Evolutionary conservation across 2,113 vertebrate species (phyloP).

Genomic region (Petaurus breviceps): DNA sequence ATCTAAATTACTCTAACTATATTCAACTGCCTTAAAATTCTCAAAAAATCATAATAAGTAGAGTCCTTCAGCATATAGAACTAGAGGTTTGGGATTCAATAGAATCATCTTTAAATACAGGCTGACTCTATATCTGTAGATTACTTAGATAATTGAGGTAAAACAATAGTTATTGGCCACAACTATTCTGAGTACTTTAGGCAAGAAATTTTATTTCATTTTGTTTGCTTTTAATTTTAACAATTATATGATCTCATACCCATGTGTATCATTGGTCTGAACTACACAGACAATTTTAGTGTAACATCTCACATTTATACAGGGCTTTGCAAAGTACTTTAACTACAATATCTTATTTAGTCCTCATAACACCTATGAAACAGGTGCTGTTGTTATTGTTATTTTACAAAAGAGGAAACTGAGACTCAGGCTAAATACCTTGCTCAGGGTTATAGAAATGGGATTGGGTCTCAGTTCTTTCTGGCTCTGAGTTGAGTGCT

Average conservation of each 20-base stretch:
- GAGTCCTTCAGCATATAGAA: neutral
- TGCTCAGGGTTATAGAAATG: neutral
- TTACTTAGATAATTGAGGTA: neutral
- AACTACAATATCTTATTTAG: neutral
- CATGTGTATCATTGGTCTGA: neutral
- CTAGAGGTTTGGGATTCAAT: neutral
- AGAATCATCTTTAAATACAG: neutral
- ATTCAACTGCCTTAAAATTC: neutral
- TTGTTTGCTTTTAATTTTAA: neutral
- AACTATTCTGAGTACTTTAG: neutral
- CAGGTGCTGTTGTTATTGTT: neutral
- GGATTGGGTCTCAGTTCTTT: neutral
- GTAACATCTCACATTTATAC: neutral
- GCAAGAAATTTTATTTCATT: neutral
- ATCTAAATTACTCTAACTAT: neutral
- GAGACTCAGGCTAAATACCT: neutral
- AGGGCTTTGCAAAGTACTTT: neutral
- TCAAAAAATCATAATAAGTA: neutral
- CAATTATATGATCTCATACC: neutral
- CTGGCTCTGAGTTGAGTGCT: neutral
- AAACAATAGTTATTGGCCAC: neutral
- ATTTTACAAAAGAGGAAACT: neutral
- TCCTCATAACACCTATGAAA: neutral
- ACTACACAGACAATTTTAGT: neutral
- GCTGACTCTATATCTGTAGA: neutral